Conservation (phyloP, 2,113 vertebrate genomes). For the Onychorhynchus coronatus region DNA sequence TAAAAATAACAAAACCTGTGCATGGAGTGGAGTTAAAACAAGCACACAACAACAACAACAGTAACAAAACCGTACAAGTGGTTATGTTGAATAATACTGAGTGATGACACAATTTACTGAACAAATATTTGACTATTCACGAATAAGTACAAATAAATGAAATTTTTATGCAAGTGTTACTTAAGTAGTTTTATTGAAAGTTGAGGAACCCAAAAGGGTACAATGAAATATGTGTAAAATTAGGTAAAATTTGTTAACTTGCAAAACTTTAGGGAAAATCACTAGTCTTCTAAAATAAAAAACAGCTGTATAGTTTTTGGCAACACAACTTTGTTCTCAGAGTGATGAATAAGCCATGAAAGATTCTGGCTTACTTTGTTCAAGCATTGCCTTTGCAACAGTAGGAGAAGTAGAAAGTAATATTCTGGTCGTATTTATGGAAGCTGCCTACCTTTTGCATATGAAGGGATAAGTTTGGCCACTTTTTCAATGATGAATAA, state of each 20-base stretch:
- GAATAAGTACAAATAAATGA: neutral
- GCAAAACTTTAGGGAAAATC: neutral
- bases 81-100: neutral
- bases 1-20: neutral
- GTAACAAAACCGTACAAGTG: neutral
- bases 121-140: neutral
- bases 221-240: neutral
- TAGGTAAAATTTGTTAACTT: neutral
- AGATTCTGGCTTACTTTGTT: neutral
- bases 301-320: neutral
- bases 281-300: neutral
- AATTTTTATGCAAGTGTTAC: neutral
- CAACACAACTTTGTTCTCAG: neutral
- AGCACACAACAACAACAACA: neutral
- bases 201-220: neutral
- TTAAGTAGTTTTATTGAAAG: neutral
- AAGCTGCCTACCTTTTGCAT: neutral
- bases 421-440: neutral
- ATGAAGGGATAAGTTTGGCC: neutral
- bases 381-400: neutral
- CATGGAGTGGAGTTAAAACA: neutral
- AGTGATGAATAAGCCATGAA: neutral
- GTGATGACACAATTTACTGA: neutral
- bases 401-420: neutral
- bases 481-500: neutral